phyloP scores from a whole-genome alignment of 2,113 vertebrate genomes.

The Lycocorax pyrrhopterus region DNA sequence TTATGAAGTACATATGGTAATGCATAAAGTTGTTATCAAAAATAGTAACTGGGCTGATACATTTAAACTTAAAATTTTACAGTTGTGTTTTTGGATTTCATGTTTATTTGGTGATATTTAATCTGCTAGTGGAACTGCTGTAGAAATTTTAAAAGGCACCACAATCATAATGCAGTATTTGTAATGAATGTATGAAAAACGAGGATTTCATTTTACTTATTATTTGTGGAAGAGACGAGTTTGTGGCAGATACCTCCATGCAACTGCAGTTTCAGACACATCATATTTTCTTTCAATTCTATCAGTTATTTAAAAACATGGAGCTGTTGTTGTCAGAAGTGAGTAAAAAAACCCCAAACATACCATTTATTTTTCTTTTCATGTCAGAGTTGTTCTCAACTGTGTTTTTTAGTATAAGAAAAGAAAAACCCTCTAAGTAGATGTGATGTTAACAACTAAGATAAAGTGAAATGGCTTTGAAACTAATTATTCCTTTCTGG shows the following conservation, averaged over 20 bases:
- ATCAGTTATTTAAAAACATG: background rate
- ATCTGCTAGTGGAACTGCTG: background rate
- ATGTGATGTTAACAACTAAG: background rate
- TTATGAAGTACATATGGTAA: background rate
- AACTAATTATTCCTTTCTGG: background rate
- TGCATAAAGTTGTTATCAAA: background rate
- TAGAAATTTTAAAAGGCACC: background rate
- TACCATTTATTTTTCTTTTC: background rate
- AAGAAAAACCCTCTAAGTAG: background rate
- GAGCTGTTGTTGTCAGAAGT: background rate
- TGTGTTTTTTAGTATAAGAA: background rate
- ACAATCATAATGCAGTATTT: background rate
- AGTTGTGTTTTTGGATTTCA: background rate
- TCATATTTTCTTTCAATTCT: background rate
- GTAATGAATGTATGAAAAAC: background rate
- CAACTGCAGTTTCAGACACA: background rate
- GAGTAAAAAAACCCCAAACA: accelerated
- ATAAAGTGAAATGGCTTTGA: background rate
- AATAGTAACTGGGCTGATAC: background rate
- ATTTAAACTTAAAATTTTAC: background rate
- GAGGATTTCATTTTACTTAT: background rate
- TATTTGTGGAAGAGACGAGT: background rate
- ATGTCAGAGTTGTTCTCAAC: background rate
- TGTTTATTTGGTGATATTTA: background rate
- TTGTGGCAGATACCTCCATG: background rate